phyloP scores from a whole-genome alignment of 2,797 vertebrate genomes.

The Diglossa cyanea region DNA sequence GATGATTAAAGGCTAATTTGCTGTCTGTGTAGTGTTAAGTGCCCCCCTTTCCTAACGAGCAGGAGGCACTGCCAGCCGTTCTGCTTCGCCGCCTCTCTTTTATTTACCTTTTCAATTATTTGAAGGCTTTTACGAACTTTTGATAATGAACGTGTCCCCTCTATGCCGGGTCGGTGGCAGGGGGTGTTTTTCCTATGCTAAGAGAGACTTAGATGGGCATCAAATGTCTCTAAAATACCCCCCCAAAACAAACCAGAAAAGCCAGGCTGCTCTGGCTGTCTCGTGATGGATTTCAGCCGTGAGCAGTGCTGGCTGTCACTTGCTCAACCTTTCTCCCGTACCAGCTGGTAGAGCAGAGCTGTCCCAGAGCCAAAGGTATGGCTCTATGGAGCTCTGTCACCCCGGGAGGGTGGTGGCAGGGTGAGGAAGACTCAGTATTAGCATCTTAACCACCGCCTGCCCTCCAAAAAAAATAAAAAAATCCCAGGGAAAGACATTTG shows the following conservation, averaged over 20 bases:
- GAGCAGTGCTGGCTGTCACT: neutral
- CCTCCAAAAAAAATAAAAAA: neutral
- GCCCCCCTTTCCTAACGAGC: conserved; percentile 60
- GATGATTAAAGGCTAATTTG: conserved; percentile 76
- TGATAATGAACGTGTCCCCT: rapidly evolving
- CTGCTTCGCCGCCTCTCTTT: conserved; percentile 28
- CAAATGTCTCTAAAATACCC: neutral
- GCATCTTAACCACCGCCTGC: neutral
- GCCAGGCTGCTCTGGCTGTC: neutral
- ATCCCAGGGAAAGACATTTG: neutral
- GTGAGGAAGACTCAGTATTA: neutral
- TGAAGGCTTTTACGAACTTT: neutral
- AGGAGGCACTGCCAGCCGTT: conserved; percentile 6
- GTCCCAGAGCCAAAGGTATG: neutral
- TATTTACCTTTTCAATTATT: conserved; percentile 47
- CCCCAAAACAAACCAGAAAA: neutral
- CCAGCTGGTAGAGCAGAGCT: conserved; percentile 42
- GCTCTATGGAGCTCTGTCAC: neutral
- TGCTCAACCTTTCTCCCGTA: neutral
- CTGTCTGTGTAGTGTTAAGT: conserved; percentile 64
- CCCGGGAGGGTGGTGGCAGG: neutral
- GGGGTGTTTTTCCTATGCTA: neutral
- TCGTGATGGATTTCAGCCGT: neutral
- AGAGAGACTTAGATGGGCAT: neutral
- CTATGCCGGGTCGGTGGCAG: rapidly evolving